Base-by-base conservation (phyloP, 2,113 vertebrate genomes). In the Tachysurus vachellii region DNA sequence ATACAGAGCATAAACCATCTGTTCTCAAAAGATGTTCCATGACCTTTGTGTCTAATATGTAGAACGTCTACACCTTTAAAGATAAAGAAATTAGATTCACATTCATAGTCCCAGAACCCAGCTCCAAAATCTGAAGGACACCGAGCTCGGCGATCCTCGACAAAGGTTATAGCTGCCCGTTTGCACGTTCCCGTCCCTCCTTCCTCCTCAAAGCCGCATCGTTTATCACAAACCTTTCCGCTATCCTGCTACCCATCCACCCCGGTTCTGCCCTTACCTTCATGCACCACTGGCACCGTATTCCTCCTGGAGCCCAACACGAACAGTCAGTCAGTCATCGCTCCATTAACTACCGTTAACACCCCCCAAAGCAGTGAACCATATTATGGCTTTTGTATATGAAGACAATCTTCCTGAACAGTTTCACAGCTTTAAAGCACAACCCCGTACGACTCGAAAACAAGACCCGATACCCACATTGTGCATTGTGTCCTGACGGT, bases 201-300 rank as follows among this genome's bases (percentile, higher is more conserved):
- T 21, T 76, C 68, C 70, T 88, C 81, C 70, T 80, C 70, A 92
- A 92, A 92, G 93, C 93, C 90, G 89, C 87, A 89, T 88, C 90
- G 94, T 94, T 93, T 88, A 93, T 94, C 90, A 93, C 90, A 89
- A 91, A 91, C 91, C 90, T 89, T 77, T 85, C 89, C 86, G 88
- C 92, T 92, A 87, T 89, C 86, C 92, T 79, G 88, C 47, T 50
- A 88, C 88, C 90, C 89, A 68, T 28, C 86, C 86, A 80, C 84
- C 81, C n/a, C 31, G 61, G 62, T 86, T n/a, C 84, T 68, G n/a
- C 88, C 88, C 54, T 66, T 92, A 93, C 93, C 92, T 94, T 94
- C 92, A 93, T 83, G 85, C 93, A 59, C 91, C 68, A 83, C 91
- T 90, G 88, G 71, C 81, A 23, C 2, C 12, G 53, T 47, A 59